Percentiles rank a stretch among this genome's conserved stretches.
Evolutionary conservation across 2,797 vertebrate species (phyloP).

Genomic region (Pseudotriccus pelzelni): DNA sequence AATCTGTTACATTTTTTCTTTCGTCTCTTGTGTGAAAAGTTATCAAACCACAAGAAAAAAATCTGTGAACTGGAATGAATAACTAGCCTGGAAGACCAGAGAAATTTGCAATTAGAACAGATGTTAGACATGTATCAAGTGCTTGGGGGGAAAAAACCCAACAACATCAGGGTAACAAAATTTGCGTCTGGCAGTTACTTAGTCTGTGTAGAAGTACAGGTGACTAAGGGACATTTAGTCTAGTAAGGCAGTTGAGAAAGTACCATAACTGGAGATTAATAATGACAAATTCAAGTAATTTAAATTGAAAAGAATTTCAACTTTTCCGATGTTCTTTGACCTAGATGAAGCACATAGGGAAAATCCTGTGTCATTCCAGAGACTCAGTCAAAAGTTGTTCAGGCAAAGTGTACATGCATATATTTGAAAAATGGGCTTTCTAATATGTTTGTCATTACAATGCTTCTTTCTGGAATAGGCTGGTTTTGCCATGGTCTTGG

Average conservation of each 20-base stretch:
- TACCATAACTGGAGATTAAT: not conserved
- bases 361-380: not conserved
- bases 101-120: not conserved
- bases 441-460: not conserved
- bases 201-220: not conserved
- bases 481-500: not conserved
- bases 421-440: not conserved
- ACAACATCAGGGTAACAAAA: not conserved
- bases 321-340: not conserved
- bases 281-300: not conserved
- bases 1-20: not conserved
- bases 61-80: not conserved
- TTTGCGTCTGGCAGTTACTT: not conserved
- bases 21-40: not conserved
- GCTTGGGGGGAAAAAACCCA: not conserved
- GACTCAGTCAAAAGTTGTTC: not conserved
- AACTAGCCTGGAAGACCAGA: not conserved
- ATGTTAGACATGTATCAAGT: not conserved
- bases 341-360: not conserved
- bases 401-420: accelerated
- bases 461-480: not conserved
- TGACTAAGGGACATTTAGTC: not conserved
- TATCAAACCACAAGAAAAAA: not conserved
- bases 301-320: not conserved
- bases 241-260: not conserved